Evolutionary conservation across 30 jellyfish, hydroid and myxozoan species (phyloP).

Genomic region (Clytia hemisphaerica): DNA sequence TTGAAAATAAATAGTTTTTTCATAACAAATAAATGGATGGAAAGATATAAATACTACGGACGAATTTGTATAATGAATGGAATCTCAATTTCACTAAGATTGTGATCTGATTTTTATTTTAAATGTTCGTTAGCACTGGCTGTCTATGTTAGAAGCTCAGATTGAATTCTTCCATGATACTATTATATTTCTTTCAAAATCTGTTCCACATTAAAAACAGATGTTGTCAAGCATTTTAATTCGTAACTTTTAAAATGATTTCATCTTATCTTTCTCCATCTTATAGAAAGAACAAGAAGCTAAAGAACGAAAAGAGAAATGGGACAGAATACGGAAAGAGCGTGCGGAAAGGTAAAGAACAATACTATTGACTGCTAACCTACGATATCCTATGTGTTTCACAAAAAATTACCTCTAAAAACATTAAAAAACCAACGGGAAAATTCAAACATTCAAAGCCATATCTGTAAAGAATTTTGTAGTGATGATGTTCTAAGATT

Average conservation of each 20-base stretch:
- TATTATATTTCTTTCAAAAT: background rate
- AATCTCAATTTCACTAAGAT: no score
- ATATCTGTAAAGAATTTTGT: background rate
- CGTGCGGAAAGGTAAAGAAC: conserved; percentile 78
- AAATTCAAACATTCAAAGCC: background rate
- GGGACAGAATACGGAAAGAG: conserved; percentile 60
- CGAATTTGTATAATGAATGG: no score
- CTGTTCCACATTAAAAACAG: no score
- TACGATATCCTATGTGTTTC: background rate
- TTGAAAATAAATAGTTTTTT: no score
- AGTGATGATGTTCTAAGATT: background rate
- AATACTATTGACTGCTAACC: background rate
- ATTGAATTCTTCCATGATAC: background rate
- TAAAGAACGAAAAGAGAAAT: conserved; percentile 57
- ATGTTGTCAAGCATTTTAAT: no score
- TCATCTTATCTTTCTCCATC: background rate
- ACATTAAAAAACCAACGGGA: background rate
- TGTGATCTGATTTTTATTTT: no score
- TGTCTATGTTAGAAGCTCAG: background rate
- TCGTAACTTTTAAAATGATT: no score
- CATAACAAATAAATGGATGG: no score
- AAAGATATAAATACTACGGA: no score
- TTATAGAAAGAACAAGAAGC: conserved; percentile 74
- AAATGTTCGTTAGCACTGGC: no score
- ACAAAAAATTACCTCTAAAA: no score